Base-by-base conservation (phyloP, 1,140 invertebrate genomes). In the Globodera rostochiensis region DNA sequence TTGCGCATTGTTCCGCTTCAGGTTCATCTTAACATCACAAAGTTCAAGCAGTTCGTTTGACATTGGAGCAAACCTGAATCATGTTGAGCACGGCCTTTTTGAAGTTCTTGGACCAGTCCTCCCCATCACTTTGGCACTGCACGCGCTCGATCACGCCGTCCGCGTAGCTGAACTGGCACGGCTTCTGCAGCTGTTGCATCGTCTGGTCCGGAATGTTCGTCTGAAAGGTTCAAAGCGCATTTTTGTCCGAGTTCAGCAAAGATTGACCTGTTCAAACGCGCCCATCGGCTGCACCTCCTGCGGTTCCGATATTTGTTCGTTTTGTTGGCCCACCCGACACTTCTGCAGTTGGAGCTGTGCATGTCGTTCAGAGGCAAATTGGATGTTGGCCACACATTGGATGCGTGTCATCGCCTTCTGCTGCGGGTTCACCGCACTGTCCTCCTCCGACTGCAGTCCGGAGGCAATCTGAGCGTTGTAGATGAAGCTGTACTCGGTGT, bases 371-470 rank as follows among this genome's bases (percentile, higher is more conserved):
- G 73, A 66, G 8, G 50, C 60, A 45, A 84, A 84, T n/a, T 36
- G 21, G n/a, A 83, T 73, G 25, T 83, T 83, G 49, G 73, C 74
- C 66, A 82, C 21, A 19, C 80, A 74, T 74, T 83, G 57, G 46
- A 83, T 83, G 36, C 82, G 71, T n/a, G 82, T 83, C 69, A 84
- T 74, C n/a, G 82, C 73, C 45, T 83, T 84, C 45, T 83, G 81
- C 53, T 75, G 81, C 21, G 50, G 53, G 49, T 46, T 36, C 36
- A 53, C 53, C 45, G 36, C 46, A 36, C 64, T 25, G 64, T 47
- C 19, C 13, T 71, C 64, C 21, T 46, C 47, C 66, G 47, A 70
- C 4, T 19, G 46, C 15, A 83, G 70, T 21, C 82, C 82, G 36
- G 76, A 73, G 3, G 74, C 73, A 57, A 84, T 69, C 66, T 83